Conservation (phyloP, 2,113 vertebrate genomes). For the Dolichallabes microphthalmus region DNA sequence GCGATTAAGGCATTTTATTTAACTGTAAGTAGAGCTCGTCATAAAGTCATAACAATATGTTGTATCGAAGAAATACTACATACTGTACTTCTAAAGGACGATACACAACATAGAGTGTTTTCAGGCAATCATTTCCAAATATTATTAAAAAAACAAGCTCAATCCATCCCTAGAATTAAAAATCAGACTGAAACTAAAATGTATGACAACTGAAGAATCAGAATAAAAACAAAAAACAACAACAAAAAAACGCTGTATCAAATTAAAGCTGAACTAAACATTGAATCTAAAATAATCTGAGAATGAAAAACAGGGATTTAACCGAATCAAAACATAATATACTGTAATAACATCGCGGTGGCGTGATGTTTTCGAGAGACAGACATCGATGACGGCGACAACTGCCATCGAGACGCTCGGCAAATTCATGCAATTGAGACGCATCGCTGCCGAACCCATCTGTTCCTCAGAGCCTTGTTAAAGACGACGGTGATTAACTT, state of each 20-base stretch:
- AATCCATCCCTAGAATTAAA: too few relatives aligned
- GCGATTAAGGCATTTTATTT: too few relatives aligned
- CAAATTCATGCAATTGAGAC: slow-evolving; percentile 26
- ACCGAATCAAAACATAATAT: slow-evolving; percentile 6
- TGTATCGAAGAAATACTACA: too few relatives aligned
- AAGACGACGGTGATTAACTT: slow-evolving; percentile 48
- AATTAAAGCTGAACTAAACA: not conserved
- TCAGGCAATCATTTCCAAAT: too few relatives aligned
- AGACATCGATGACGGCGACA: not conserved
- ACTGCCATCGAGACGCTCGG: not conserved
- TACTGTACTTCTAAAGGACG: too few relatives aligned
- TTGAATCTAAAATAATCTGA: not conserved
- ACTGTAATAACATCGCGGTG: not conserved
- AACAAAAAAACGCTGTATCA: not conserved
- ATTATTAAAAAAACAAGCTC: too few relatives aligned
- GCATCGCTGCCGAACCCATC: slow-evolving; percentile 17
- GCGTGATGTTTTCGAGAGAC: not conserved
- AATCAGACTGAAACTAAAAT: not conserved
- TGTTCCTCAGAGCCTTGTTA: slow-evolving; percentile 40
- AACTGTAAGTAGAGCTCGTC: too few relatives aligned
- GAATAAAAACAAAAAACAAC: not conserved
- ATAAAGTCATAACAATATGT: too few relatives aligned
- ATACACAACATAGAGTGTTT: too few relatives aligned
- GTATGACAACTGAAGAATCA: not conserved
- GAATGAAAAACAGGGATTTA: not conserved